A percentile compares a stretch with the other conserved stretches of the same genome.
These are phyloP conservation scores for Helogale parvula DNA, from an alignment of 2,113 vertebrate species.

Conservation along the genomic window DNA sequence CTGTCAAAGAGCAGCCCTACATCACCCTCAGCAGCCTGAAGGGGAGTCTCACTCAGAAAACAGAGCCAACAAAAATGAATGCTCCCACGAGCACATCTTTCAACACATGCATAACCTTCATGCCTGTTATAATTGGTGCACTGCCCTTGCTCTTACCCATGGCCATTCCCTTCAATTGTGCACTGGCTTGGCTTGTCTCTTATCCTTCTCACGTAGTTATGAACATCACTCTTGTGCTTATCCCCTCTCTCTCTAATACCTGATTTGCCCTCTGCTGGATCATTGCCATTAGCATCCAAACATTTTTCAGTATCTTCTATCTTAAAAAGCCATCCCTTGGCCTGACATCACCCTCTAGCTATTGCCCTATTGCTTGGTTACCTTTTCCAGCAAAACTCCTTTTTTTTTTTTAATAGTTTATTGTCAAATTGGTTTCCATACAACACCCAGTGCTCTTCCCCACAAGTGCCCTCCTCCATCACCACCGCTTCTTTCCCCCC, in stretches of 20 bases:
- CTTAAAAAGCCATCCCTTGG: not conserved
- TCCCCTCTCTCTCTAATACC: not conserved
- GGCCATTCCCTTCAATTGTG: not conserved
- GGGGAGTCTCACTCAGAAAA: not conserved
- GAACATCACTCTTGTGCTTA: not conserved
- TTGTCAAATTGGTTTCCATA: too few relatives aligned
- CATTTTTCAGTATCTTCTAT: not conserved
- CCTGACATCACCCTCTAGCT: not conserved
- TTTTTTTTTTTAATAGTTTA: not conserved
- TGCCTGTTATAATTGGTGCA: not conserved
- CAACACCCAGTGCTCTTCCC: too few relatives aligned
- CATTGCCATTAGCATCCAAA: not conserved
- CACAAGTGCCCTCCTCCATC: too few relatives aligned
- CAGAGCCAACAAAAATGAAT: not conserved
- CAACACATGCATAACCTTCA: not conserved
- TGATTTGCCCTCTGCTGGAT: not conserved
- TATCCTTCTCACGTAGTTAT: not conserved
- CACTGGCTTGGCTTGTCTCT: not conserved
- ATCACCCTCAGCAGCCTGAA: not conserved
- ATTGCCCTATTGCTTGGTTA: not conserved
- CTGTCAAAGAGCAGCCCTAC: not conserved
- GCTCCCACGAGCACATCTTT: not conserved
- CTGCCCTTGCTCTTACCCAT: not conserved
- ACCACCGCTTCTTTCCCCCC: too few relatives aligned
- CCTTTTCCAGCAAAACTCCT: not conserved